Percentiles rank a stretch among this genome's conserved stretches.
Evolutionary conservation across 2,113 vertebrate genomes (phyloP).

Genomic region (Campylorhamphus procurvoides): DNA sequence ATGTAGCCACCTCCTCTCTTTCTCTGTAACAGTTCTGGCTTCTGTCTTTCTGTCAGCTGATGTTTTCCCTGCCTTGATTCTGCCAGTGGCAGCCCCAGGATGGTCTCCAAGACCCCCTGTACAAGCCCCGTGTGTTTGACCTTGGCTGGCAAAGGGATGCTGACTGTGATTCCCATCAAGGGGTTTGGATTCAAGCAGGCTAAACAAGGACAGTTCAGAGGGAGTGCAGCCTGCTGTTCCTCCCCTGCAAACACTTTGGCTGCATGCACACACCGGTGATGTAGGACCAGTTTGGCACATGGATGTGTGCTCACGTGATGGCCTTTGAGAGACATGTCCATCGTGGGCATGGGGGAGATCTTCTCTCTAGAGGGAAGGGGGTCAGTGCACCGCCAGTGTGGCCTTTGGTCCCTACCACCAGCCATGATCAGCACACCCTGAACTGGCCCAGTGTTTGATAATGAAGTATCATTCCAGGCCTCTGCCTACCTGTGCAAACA

Average conservation of each 20-base stretch:
- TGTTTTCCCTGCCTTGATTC: neutral
- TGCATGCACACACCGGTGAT: accelerated
- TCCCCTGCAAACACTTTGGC: neutral
- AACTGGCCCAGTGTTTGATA: neutral
- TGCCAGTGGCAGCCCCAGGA: neutral
- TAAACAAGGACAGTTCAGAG: neutral
- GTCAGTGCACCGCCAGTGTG: neutral
- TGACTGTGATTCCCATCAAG: neutral
- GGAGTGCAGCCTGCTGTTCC: neutral
- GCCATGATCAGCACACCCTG: neutral
- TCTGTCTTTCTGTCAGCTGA: neutral
- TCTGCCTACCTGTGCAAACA: constrained; percentile 86
- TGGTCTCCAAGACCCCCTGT: neutral
- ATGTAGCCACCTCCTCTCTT: neutral
- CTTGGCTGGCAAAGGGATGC: neutral
- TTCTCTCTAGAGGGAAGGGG: neutral
- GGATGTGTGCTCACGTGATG: neutral
- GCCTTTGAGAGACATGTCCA: neutral
- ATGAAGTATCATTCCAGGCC: accelerated
- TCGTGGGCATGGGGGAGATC: neutral
- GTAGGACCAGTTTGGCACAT: accelerated
- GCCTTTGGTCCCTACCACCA: neutral
- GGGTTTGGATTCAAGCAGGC: neutral
- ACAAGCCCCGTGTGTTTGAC: neutral
- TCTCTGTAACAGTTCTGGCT: neutral